Base-by-base conservation (phyloP, 2,113 vertebrate genomes). In the Chascanopsetta lugubris region DNA sequence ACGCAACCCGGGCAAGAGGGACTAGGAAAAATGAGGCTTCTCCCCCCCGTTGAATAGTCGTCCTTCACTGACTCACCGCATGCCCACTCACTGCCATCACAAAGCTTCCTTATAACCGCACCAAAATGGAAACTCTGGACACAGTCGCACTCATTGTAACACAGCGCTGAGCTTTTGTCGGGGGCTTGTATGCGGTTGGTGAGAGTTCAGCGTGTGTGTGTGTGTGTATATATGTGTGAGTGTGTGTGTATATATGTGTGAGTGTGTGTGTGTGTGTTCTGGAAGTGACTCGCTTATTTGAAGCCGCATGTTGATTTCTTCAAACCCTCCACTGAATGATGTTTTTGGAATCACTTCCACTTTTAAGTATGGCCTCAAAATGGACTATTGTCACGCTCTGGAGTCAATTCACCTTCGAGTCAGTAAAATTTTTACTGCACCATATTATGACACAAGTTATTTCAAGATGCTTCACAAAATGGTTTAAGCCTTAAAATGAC, bases 31-130 rank as follows among this genome's bases (percentile, higher is more conserved):
- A 84, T 43, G 71, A 82, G 29, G 64, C 72, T 48, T 81, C 65
- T 84, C 69, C 71, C 43, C 69, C 71, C 43, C 30, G 36, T 53
- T 71, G 75, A 79, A 79, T 53, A 61, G 58, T 62, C 42, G 58
- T 70, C 73, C 82, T 55, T 75, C 58, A 30, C 61, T 80, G 77
- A 61, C 58, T 75, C 80, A 49, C 69, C 32, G n/a, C 79, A 58
- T 62, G 62, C 61, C 72, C 68, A 74, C 76, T 80, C 62, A 18
- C 36, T 45, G 21, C 32, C 73, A 60, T 38, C 13, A 83, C 76
- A 79, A 79, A 83, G 55, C 20, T 42, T 59, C 45, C 74, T 63
- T 80, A 76, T 64, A 72, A 51, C 38, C 3, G 56, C 59, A 49
- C 60, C 63, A 61, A 81, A 63, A 65, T 81, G 77, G 58, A 80